These are phyloP conservation scores for Motacilla alba DNA, from an alignment of 2,113 vertebrate species.

Conservation along the genomic window DNA sequence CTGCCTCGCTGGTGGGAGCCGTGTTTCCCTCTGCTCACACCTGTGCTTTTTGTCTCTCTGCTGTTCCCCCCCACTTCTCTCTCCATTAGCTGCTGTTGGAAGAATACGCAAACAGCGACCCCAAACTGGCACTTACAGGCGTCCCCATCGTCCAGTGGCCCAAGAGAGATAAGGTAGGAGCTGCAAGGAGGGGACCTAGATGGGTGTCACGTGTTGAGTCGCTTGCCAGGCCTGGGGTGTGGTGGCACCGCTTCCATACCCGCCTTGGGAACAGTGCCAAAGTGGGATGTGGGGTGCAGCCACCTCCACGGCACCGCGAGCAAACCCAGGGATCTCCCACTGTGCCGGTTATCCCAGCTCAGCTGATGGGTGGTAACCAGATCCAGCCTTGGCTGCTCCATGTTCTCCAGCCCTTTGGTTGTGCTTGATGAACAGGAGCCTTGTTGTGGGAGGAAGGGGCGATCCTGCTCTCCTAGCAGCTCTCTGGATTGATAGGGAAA, in stretches of 20 bases:
- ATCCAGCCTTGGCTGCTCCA: background rate
- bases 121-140: slow-evolving; percentile 90
- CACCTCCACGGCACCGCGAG: accelerated
- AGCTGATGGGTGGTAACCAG: background rate
- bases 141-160: slow-evolving; percentile 96
- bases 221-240: background rate
- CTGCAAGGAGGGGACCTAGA: background rate
- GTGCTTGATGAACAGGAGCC: background rate
- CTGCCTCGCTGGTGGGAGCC: background rate
- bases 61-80: background rate
- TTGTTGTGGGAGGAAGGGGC: background rate
- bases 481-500: background rate
- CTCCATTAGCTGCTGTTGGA: slow-evolving; percentile 80
- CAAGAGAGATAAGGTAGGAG: slow-evolving; percentile 85
- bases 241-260: accelerated
- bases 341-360: accelerated
- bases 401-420: background rate
- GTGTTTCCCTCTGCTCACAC: slow-evolving; percentile 6
- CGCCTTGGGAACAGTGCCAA: background rate
- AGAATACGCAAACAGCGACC: slow-evolving; percentile 82
- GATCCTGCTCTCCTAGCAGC: background rate
- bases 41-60: background rate
- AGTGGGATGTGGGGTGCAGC: background rate
- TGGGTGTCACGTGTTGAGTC: accelerated
- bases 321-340: background rate